Conservation (phyloP, 53 echinoderm and acorn worm genomes). For the Temnopleurus reevesii region DNA sequence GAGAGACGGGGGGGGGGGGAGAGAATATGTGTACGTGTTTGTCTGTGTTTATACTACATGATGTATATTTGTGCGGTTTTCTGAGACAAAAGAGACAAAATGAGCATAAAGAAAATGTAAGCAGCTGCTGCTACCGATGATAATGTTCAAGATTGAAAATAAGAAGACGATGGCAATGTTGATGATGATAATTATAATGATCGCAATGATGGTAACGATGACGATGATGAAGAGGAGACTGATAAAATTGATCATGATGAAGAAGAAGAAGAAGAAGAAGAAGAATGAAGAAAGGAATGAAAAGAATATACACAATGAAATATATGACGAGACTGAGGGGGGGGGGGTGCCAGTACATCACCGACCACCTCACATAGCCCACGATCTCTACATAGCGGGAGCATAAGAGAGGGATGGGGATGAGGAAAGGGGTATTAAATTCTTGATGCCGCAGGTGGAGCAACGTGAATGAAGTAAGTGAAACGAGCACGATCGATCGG, state of each 20-base stretch:
- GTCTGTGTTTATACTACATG: no score
- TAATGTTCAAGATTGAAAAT: no score
- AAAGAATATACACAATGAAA: background rate
- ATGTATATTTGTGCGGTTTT: no score
- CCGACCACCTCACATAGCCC: background rate
- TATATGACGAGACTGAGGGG: background rate
- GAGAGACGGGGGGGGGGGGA: background rate
- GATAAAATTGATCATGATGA: background rate
- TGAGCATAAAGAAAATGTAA: no score
- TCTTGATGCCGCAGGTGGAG: constrained; percentile 48
- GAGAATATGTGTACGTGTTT: no score
- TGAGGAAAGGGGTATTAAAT: constrained; percentile 39
- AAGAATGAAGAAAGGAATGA: background rate
- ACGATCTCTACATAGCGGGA: background rate
- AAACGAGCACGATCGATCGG: constrained; percentile 46
- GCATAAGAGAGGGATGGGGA: constrained; percentile 1
- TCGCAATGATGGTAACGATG: no score
- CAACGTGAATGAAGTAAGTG: constrained; percentile 47
- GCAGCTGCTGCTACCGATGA: no score
- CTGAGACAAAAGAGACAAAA: no score
- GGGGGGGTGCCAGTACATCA: background rate
- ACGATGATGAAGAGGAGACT: background rate
- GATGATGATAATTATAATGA: no score
- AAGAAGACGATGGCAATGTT: no score
- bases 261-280: background rate